Conservation (phyloP, 2,113 vertebrate genomes). For the Harpagus bidentatus region DNA sequence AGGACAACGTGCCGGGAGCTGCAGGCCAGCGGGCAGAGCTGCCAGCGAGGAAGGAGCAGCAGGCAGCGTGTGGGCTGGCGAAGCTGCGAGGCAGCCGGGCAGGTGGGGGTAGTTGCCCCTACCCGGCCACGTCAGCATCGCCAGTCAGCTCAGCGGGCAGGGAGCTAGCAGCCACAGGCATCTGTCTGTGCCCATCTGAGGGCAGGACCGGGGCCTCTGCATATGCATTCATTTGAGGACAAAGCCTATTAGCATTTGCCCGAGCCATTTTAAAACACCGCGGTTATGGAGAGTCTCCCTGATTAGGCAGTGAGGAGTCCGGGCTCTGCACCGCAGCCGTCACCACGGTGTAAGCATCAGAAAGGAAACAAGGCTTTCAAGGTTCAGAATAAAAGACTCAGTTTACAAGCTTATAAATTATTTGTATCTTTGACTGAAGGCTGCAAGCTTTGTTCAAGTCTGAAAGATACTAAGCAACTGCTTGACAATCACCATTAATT, state of each 20-base stretch:
- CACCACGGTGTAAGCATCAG: background rate
- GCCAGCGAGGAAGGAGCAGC: background rate
- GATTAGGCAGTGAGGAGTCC: background rate
- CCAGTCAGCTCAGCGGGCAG: background rate
- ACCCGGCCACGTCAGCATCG: background rate
- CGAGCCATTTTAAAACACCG: background rate
- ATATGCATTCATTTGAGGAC: background rate
- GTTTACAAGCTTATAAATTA: background rate
- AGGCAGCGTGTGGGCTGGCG: accelerated
- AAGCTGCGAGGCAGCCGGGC: background rate
- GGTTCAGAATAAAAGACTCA: background rate
- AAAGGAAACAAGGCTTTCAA: background rate
- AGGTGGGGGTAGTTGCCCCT: background rate
- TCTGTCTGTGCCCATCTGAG: background rate
- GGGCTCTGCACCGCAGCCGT: background rate
- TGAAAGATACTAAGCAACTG: background rate
- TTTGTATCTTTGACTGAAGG: background rate
- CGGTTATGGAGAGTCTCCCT: background rate
- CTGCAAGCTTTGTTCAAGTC: background rate
- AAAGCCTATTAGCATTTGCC: background rate
- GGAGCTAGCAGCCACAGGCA: background rate
- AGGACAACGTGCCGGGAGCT: background rate
- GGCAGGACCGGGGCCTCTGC: background rate
- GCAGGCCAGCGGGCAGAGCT: background rate
- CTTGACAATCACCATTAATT: background rate